Base-by-base conservation (phyloP, 1,140 invertebrate genomes). In the Lucilia cuprina region DNA sequence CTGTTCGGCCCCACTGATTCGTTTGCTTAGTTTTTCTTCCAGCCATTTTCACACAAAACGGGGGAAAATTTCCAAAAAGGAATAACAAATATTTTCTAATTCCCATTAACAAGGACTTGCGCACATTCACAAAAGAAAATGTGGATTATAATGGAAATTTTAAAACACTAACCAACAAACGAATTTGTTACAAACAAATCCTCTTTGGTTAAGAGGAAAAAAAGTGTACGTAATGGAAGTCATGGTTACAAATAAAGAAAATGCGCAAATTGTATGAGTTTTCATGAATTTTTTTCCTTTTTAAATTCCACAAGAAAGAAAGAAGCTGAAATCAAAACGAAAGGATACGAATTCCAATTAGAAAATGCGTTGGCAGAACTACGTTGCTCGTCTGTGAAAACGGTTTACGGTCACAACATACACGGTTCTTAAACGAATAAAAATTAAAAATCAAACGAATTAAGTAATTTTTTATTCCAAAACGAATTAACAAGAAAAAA, bases 341-440 rank as follows among this genome's bases (percentile, higher is more conserved):
- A 80, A 80, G 77, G 77, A 80, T 80, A 80, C 41, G 9, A 78
- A 41, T 78, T 13, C 75, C 65, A 35, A 78, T n/a, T 47, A 80
- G n/a, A 21, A 19, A 25, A 70, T 70, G 19, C 65, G 65, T 70
- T 70, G 65, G 65, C 65, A 80, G 77, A 80, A 80, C 77, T 80
- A 49, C 77, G 77, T 80, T 80, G 77, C 77, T 80, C 77, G 77
- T 80, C 77, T 80, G 41, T 80, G 77, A 80, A 80, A 80, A 80
- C 77, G 77, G 77, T 50, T n/a, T 19, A 21, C 77, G 77, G 77
- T 80, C 47, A 80, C 41, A 30, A 30, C 25, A 30, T 30, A 41
- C 41, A 41, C 77, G 77, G 77, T 80, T 80, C 77, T 80, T 12
- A 55, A 55, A 55, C 50, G 50, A 55, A 55, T 55, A 41, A 41